Base-by-base conservation (phyloP, 2,797 vertebrate species). In the Falco novaeseelandiae region DNA sequence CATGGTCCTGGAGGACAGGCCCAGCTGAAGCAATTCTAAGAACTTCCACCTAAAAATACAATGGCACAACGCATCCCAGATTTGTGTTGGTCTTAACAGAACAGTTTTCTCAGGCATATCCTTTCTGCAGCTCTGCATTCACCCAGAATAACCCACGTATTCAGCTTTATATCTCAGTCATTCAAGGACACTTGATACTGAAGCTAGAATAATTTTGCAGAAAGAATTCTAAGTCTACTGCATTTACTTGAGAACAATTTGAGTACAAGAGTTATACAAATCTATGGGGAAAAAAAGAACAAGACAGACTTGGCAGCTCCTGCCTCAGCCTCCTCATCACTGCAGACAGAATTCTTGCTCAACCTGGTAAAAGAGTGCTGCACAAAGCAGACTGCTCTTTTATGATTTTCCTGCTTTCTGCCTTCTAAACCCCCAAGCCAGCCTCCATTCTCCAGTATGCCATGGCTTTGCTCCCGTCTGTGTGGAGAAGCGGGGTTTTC, bases 191-290 rank as follows among this genome's bases (percentile, higher is more conserved):
- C 61, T 87, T 79, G 72, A 81, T 90, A 78, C 29, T 54, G 91
- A 94, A 96, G 87, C 49, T 61, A 92, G 76, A 93, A 91, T 32
- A 81, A 91, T 71, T 94, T 91, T 87, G 89, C 82, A 87, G 83
- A 85, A 91, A 87, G 72, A 83, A 90, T 96, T 86, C 74, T 26
- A 66, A 82, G 76, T 32, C 89, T 92, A 69, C 71, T 82, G 81
- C 91, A 65, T 80, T 96, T 95, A 87, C 81, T 57, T 71, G 87
- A 96, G 96, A 95, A 96, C 94, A 95, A 95, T 95, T 78, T 92
- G n/a, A 87, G 84, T 93, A 94, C 95, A 95, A 83, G 93, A 95
- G 91, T 93, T 93, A 86, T 91, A 97, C 87, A 95, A 96, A 93
- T 78, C 95, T 95, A 72, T 14, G 22, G 91, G 96, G 96, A 48